A percentile compares a stretch with the other conserved stretches of the same genome.
Conservation (phyloP, 2,888 invertebrate species). For the Torymus tubicola region DNA sequence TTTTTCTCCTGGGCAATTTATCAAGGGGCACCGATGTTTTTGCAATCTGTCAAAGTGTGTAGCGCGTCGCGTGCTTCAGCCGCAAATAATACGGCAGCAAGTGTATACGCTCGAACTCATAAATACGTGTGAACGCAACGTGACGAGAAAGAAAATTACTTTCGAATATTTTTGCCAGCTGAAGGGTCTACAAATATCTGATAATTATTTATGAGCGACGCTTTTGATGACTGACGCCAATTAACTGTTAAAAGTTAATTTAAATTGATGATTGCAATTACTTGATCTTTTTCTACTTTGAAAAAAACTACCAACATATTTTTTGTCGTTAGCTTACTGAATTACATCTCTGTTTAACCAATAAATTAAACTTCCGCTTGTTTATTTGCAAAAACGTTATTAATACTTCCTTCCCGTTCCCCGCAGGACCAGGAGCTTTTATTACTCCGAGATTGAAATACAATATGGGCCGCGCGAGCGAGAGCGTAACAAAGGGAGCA, state of each 20-base stretch:
- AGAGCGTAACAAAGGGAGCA: background rate
- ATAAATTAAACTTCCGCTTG: too few relatives aligned
- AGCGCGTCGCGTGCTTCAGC: too few relatives aligned
- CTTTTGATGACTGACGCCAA: background rate
- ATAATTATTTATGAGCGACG: background rate
- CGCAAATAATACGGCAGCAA: too few relatives aligned
- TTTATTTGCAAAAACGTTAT: too few relatives aligned
- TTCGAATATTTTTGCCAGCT: conserved; percentile 2
- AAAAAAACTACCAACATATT: too few relatives aligned
- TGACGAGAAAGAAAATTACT: conserved; percentile 12
- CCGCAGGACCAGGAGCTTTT: background rate
- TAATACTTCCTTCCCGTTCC: too few relatives aligned
- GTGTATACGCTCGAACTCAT: background rate
- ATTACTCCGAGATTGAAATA: conserved; percentile 23
- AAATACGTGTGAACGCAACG: conserved; percentile 22
- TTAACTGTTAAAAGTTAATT: too few relatives aligned
- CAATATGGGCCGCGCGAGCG: conserved; percentile 10
- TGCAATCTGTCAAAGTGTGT: conserved; percentile 68
- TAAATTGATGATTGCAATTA: too few relatives aligned
- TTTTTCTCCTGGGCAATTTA: conserved; percentile 71
- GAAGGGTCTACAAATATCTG: background rate
- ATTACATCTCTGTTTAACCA: too few relatives aligned
- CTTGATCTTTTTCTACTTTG: too few relatives aligned
- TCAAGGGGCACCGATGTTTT: conserved; percentile 70
- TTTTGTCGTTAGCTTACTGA: too few relatives aligned